Evolutionary conservation across 2,888 invertebrate genomes (phyloP).

Genomic region (Scaptomyza caliginosa): DNA sequence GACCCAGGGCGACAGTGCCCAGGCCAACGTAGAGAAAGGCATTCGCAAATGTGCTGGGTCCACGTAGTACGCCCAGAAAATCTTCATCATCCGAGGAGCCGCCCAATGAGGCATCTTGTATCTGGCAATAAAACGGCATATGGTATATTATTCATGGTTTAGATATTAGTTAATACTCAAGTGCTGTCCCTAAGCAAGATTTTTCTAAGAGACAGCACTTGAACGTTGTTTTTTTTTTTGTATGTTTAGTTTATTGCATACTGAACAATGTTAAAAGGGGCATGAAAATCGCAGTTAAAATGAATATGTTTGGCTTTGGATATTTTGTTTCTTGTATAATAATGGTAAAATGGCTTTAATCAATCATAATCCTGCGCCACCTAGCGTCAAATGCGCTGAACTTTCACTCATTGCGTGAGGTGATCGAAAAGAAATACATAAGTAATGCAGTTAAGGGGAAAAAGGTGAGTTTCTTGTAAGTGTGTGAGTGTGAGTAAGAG

Average conservation of each 20-base stretch:
- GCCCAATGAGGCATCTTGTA: slow-evolving; percentile 93
- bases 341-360: slow-evolving; percentile 26
- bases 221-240: neutral
- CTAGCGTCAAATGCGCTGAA: slow-evolving; percentile 67
- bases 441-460: slow-evolving; percentile 17
- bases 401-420: slow-evolving; percentile 41
- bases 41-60: slow-evolving; percentile 92
- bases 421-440: slow-evolving; percentile 33
- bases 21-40: slow-evolving; percentile 94
- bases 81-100: slow-evolving; percentile 91
- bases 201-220: slow-evolving; percentile 13
- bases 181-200: slow-evolving; percentile 8
- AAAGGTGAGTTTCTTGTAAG: slow-evolving; percentile 5
- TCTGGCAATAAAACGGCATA: slow-evolving; percentile 84
- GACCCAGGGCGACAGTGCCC: slow-evolving; percentile 92
- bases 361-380: slow-evolving; percentile 45
- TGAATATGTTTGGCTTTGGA: slow-evolving; percentile 28
- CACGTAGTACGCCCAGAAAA: slow-evolving; percentile 87
- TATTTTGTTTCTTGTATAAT: slow-evolving; percentile 6
- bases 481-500: neutral
- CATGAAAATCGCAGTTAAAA: slow-evolving; percentile 53
- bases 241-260: slow-evolving; percentile 3
- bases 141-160: neutral
- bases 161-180: neutral
- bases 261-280: slow-evolving; percentile 6